Percentiles rank a stretch among this genome's conserved stretches.
Evolutionary conservation across 2,888 invertebrate genomes (phyloP).

Genomic region (Melinopterus prodromus): DNA sequence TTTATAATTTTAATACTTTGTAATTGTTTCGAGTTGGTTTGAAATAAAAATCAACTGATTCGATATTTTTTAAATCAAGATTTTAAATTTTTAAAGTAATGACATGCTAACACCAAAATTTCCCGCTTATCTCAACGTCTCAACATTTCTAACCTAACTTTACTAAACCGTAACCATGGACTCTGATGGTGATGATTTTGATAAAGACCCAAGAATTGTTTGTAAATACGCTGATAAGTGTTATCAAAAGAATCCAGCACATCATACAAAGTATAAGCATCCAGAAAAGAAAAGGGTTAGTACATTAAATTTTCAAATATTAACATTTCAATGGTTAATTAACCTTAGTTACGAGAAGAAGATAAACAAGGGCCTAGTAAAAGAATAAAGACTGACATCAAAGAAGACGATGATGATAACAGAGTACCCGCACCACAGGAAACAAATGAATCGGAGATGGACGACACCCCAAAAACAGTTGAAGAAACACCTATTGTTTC

Average conservation of each 20-base stretch:
- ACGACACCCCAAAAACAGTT: background rate
- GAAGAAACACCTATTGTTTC: background rate
- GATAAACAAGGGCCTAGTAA: constrained; percentile 7
- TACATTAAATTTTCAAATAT: background rate
- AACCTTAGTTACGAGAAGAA: constrained; percentile 6
- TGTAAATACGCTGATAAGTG: constrained; percentile 84
- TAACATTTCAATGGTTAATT: constrained; percentile 6
- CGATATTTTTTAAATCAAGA: background rate
- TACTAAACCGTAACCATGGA: constrained; percentile 14
- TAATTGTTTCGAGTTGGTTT: background rate
- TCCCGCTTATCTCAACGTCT: background rate
- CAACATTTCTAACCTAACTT: background rate
- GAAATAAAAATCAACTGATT: background rate
- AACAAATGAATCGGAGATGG: background rate
- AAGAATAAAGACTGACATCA: constrained; percentile 28
- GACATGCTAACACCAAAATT: background rate
- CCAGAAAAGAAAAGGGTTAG: constrained; percentile 62
- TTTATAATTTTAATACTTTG: background rate
- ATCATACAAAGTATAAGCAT: constrained; percentile 79
- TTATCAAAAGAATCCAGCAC: constrained; percentile 82
- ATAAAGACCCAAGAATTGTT: constrained; percentile 60
- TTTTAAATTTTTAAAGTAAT: background rate
- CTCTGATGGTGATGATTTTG: constrained; percentile 41
- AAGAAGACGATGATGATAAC: constrained; percentile 17
- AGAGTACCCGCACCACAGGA: constrained; percentile 12